A percentile compares a stretch with the other conserved stretches of the same genome.
Conservation (phyloP, 1,140 invertebrate species). For the Oscheius sp. region DNA sequence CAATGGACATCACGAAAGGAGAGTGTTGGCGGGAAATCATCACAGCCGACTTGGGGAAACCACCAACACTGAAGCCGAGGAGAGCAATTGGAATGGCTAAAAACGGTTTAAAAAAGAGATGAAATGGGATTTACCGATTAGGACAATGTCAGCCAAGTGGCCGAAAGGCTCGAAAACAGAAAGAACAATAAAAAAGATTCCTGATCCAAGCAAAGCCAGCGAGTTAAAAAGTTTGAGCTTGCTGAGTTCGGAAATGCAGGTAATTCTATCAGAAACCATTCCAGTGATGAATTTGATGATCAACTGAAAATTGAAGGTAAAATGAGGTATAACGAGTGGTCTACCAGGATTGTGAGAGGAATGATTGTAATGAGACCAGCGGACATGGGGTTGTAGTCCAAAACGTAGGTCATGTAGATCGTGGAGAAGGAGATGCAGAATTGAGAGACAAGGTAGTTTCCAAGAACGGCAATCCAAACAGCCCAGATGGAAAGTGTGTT, state of each 20-base stretch:
- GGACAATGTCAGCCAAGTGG: slow-evolving; percentile 10
- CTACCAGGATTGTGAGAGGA: slow-evolving; percentile 27
- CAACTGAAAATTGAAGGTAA: slow-evolving; percentile 40
- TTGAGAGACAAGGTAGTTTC: slow-evolving; percentile 40
- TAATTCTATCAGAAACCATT: slow-evolving; percentile 36
- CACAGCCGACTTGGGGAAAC: slow-evolving; percentile 38
- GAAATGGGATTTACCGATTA: not conserved
- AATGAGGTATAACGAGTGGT: too few species aligned
- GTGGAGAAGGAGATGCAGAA: slow-evolving; percentile 42
- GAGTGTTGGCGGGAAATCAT: slow-evolving; percentile 38
- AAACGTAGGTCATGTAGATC: slow-evolving; percentile 31
- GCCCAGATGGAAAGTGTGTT: slow-evolving; percentile 33
- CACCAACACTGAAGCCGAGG: slow-evolving; percentile 44
- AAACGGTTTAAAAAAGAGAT: not conserved
- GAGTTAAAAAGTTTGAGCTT: slow-evolving; percentile 45
- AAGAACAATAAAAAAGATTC: slow-evolving; percentile 37
- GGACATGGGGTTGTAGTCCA: slow-evolving; percentile 17
- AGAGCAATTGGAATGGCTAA: slow-evolving; percentile 34
- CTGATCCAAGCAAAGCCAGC: slow-evolving; percentile 42
- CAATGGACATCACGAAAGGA: slow-evolving; percentile 43
- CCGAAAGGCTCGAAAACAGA: slow-evolving; percentile 10
- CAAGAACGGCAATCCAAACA: slow-evolving; percentile 43
- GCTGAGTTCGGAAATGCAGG: slow-evolving; percentile 30
- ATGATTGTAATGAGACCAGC: slow-evolving; percentile 37
- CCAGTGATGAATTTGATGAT: slow-evolving; percentile 43